A percentile compares a stretch with the other conserved stretches of the same genome.
Conservation (phyloP, 2,797 vertebrate genomes). For the Coregonus suidteri region DNA sequence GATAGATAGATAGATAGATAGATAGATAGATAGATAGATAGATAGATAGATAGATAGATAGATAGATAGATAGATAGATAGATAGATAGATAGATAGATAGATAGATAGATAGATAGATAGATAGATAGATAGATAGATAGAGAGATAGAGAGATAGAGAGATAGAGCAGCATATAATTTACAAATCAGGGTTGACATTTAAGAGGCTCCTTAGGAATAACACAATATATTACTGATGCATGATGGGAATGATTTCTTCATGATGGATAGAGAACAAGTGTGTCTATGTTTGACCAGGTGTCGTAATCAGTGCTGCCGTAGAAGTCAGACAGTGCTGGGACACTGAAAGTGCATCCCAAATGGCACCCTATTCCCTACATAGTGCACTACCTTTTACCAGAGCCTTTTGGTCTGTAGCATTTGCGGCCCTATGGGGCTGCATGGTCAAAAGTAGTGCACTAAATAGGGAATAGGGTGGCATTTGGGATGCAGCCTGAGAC, state of each 20-base stretch:
- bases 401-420: too few species aligned
- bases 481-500: background rate
- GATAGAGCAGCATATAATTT: constrained; percentile 67
- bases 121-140: constrained; percentile 8
- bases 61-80: constrained; percentile 26
- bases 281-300: constrained; percentile 49
- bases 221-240: constrained; percentile 56
- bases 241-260: constrained; percentile 53
- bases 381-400: too few species aligned
- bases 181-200: constrained; percentile 75
- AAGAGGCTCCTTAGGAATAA: constrained; percentile 57
- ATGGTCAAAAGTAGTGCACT: background rate
- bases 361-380: too few species aligned
- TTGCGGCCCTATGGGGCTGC: background rate
- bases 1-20: background rate
- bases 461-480: constrained; percentile 4
- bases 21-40: constrained; percentile 8
- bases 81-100: background rate
- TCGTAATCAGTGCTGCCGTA: constrained; percentile 53
- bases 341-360: background rate
- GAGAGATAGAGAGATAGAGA: background rate
- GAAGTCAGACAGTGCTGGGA: constrained; percentile 20
- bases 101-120: background rate
- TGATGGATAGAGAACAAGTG: constrained; percentile 50
- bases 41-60: background rate